phyloP scores from a whole-genome alignment of 2,113 vertebrate genomes.

The Nesogale talazaci region DNA sequence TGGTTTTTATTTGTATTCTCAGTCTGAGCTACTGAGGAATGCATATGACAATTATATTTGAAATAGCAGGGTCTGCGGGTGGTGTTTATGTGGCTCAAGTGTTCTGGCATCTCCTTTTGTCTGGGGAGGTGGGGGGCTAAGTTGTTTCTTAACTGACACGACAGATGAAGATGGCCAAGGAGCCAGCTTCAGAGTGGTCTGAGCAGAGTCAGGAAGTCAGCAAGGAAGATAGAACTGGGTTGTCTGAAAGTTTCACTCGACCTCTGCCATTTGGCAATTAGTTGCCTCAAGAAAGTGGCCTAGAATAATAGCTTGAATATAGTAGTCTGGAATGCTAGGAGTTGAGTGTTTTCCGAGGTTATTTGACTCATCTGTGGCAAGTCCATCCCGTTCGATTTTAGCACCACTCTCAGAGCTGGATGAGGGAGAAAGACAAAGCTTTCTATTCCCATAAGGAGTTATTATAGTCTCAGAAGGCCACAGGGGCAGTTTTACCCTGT shows the following conservation, averaged over 20 bases:
- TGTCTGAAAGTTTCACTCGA: background rate
- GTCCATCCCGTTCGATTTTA: background rate
- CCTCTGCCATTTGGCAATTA: background rate
- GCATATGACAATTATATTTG: conserved; percentile 32
- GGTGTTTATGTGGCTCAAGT: background rate
- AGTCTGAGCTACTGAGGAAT: background rate
- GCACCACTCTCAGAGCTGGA: too few relatives aligned
- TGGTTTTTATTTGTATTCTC: conserved; percentile 45
- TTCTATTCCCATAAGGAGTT: too few relatives aligned
- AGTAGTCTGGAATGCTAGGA: background rate
- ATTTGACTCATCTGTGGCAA: background rate
- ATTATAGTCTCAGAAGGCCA: too few relatives aligned
- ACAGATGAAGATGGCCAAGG: background rate
- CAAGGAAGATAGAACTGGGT: background rate
- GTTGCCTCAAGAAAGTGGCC: background rate
- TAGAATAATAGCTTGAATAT: background rate
- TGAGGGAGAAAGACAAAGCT: too few relatives aligned
- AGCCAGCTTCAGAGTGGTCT: background rate
- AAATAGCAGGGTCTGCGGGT: background rate
- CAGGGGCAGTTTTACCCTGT: too few relatives aligned
- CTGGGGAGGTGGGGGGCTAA: too few relatives aligned
- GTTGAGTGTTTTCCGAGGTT: background rate
- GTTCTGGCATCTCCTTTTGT: background rate
- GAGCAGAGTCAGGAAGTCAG: background rate
- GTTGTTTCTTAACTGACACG: background rate